Base-by-base conservation (phyloP, 2,113 vertebrate species). In the Phaethornis superciliosus region DNA sequence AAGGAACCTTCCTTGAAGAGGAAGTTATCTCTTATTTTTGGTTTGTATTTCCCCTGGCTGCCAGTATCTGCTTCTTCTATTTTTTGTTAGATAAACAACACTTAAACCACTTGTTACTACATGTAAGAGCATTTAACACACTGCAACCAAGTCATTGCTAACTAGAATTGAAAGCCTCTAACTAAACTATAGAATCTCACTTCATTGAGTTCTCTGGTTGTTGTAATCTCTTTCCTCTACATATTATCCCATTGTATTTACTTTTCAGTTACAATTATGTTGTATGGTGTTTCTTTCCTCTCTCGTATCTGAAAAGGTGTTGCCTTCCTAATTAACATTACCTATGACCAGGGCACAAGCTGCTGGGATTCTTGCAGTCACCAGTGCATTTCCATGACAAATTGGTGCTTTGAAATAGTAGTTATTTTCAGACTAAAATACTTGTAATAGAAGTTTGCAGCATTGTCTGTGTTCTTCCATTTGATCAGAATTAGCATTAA, bases 401-500 rank as follows among this genome's bases (percentile, higher is more conserved):
- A 74, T 56, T 46, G 77, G 42, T 86, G 13, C 55, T n/a, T 67
- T 64, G 46, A 58, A 72, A 65, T n/a, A 74, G 4, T 24, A 15
- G 27, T 56, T 88, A 40, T 49, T 67, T 94, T 92, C 51, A 17
- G 20, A 67, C 37, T 37, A 81, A 85, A 81, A 40, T 44, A 72
- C 40, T 44, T 87, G 12, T 60, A 46, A 27, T 30, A 56, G 51
- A 72, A 65, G 9, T 40, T 70, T 59, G 35, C 60, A 85, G 6
- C 30, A 33, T n/a, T 81, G 90, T 33, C 1, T 0, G 2, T 44
- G 10, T 58, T 62, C 32, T 85, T 91, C 30, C 19, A 85, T 95
- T 93, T 88, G 40, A 79, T 89, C n/a, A 62, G 46, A 81, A 79
- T 82, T 69, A 85, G 46, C 18, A 78, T 71, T 69, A 42, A 68